Evolutionary conservation across 1,140 invertebrate species (phyloP).

Genomic region (Parasteatoda tepidariorum): DNA sequence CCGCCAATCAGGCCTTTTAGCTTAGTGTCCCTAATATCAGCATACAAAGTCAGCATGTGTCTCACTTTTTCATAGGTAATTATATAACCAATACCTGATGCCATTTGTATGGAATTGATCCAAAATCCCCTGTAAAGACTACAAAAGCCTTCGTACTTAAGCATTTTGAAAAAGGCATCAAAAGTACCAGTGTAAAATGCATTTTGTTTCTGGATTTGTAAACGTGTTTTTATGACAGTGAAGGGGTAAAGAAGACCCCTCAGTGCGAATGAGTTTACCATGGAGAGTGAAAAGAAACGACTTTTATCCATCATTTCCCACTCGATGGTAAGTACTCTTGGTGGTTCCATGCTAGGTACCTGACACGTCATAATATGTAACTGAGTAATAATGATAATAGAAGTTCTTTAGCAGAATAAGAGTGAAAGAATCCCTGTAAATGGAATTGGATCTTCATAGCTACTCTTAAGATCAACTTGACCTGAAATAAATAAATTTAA

Average conservation of each 20-base stretch:
- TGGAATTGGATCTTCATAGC: too few species aligned
- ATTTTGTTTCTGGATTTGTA: slow-evolving; percentile 89
- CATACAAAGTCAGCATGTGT: slow-evolving; percentile 78
- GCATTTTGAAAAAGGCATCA: slow-evolving; percentile 92
- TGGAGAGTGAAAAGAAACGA: slow-evolving; percentile 91
- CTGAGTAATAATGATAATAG: neutral
- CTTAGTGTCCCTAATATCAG: slow-evolving; percentile 73
- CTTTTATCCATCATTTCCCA: slow-evolving; percentile 99
- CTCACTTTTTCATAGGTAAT: slow-evolving; percentile 94
- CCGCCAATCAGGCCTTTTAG: slow-evolving; percentile 78
- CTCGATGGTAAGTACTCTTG: slow-evolving; percentile 86
- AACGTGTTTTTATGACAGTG: slow-evolving; percentile 95
- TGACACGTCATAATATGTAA: slow-evolving; percentile 48
- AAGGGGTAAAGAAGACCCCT: slow-evolving; percentile 93
- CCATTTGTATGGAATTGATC: slow-evolving; percentile 74
- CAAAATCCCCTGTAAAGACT: slow-evolving; percentile 96
- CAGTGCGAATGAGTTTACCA: slow-evolving; percentile 86
- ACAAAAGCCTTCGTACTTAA: slow-evolving; percentile 83
- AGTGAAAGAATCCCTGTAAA: neutral
- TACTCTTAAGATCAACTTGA: too few species aligned
- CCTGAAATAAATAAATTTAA: too few species aligned
- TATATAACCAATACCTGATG: slow-evolving; percentile 86
- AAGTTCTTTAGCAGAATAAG: neutral
- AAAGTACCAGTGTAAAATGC: slow-evolving; percentile 86
- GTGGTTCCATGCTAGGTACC: slow-evolving; percentile 45